Evolutionary conservation across 2,888 invertebrate genomes (phyloP).

Genomic region (Eupsilia transversa): DNA sequence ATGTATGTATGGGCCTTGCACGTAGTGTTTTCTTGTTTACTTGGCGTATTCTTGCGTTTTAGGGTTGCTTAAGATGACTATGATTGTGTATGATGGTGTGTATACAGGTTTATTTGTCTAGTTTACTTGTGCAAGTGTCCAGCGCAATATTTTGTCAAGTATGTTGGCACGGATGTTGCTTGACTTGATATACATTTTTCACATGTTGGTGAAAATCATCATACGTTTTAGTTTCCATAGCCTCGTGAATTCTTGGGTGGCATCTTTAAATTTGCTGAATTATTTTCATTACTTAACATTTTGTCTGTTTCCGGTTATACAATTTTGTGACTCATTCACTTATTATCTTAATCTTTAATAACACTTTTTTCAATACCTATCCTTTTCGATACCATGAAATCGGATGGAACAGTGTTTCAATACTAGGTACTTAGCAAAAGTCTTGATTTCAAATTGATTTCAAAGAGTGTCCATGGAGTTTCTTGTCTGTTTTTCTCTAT

Average conservation of each 20-base stretch:
- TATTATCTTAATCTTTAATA: not conserved
- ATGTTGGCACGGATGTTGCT: not conserved
- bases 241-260: not conserved
- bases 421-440: not conserved
- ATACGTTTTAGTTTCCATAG: not conserved
- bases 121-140: conserved; percentile 26
- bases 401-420: not conserved
- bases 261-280: not conserved
- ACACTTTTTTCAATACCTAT: not conserved
- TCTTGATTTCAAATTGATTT: not conserved
- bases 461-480: not conserved
- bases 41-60: conserved; percentile 35
- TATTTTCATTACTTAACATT: not conserved
- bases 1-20: conserved; percentile 1
- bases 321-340: no score
- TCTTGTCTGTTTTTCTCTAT: not conserved
- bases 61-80: not conserved
- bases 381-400: not conserved
- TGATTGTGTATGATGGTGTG: conserved; percentile 8
- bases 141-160: not conserved
- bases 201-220: not conserved
- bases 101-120: not conserved
- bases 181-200: not conserved
- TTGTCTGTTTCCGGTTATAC: not conserved
- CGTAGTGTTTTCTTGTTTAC: conserved; percentile 18